Base-by-base conservation (phyloP, 1,140 invertebrate species). In the Plodia interpunctella region DNA sequence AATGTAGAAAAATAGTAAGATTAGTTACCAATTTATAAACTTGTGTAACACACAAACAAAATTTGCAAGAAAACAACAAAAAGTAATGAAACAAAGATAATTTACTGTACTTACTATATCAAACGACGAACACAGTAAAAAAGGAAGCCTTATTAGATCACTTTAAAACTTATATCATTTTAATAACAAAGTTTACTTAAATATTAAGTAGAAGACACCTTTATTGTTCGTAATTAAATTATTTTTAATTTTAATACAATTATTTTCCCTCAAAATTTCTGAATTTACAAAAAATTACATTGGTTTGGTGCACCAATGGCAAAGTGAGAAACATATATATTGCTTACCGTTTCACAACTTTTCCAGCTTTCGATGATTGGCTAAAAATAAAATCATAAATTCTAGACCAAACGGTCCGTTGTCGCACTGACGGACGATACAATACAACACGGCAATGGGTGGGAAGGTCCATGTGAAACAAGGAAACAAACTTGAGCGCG, bases 71-170 rank as follows among this genome's bases (percentile, higher is more conserved):
- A 49, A 19, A 51, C 17, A 51, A 50, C 18, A 17, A 18, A 50
- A 28, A 51, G 49, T 51, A 32, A 11, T 9, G 30, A 32, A 32
- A 59, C 15, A 19, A 52, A 52, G 13, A n/a, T 52, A 25, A 52
- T 52, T 21, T 21, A 21, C 9, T 32, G 30, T 32, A 61, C 59
- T 53, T 0, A 20, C 20, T 51, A 6, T 20, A 49, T 10, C n/a
- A 44, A 10, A 15, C n/a, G 49, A 49, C 13, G 38, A 49, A 38
- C 56, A 57, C 44, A 15, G 19, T 55, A 49, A 32, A 54, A 18
- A 51, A 51, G 49, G 19, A 59, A 52, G 49, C 57, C 28, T 53
- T 53, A 53, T 1, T 32, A 8, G 11, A 11, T 32, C 2, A 6
- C 11, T 32, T 32, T 32, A 32, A 32, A 32, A 32, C 30, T 32